phyloP scores from a whole-genome alignment of 2,888 invertebrate species.

The Hemicrepidius hirtus region DNA sequence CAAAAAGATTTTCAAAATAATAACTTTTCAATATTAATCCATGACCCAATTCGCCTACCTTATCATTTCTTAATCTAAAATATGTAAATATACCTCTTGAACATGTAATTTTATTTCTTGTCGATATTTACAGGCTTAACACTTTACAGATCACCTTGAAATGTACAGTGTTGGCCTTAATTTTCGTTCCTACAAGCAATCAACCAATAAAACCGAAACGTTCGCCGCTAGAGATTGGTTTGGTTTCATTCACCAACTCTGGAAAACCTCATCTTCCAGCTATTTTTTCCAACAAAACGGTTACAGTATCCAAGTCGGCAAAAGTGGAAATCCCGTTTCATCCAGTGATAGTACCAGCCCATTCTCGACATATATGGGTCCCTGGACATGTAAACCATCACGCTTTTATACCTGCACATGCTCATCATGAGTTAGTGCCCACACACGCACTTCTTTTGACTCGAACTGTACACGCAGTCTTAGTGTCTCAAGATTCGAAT shows the following conservation, averaged over 20 bases:
- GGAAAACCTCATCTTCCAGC: slow-evolving; percentile 8
- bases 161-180: slow-evolving; percentile 9
- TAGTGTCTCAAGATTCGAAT: slow-evolving; percentile 22
- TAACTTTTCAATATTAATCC: neutral
- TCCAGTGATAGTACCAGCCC: slow-evolving; percentile 15
- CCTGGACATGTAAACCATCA: slow-evolving; percentile 60
- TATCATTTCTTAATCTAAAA: slow-evolving; percentile 2
- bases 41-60: slow-evolving; percentile 22
- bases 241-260: slow-evolving; percentile 32
- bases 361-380: slow-evolving; percentile 53
- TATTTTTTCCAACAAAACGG: slow-evolving; percentile 5
- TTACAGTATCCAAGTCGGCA: slow-evolving; percentile 13
- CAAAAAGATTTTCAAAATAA: no score
- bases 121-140: neutral
- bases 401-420: slow-evolving; percentile 60
- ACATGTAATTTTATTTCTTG: neutral
- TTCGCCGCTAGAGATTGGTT: slow-evolving; percentile 39
- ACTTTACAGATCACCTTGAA: slow-evolving; percentile 20
- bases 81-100: neutral
- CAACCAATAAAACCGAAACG: slow-evolving; percentile 24
- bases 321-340: slow-evolving; percentile 14
- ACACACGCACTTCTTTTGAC: slow-evolving; percentile 50
- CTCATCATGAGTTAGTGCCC: slow-evolving; percentile 58
- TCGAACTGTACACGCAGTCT: slow-evolving; percentile 47
- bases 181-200: slow-evolving; percentile 19